phyloP scores from a whole-genome alignment of 2,113 vertebrate genomes.

The Lophius piscatorius region DNA sequence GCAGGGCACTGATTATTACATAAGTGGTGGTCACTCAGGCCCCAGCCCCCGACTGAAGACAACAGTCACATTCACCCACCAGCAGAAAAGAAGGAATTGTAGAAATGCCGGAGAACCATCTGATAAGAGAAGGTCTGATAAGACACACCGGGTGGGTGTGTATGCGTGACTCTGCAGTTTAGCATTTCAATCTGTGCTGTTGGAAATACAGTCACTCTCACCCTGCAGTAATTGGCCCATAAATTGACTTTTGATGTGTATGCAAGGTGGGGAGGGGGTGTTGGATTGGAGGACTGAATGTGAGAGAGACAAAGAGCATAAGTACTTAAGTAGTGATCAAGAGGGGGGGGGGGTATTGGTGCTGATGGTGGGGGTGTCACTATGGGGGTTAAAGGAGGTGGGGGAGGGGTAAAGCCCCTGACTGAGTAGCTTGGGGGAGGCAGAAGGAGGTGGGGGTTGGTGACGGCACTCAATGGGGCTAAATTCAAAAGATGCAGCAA shows the following conservation, averaged over 20 bases:
- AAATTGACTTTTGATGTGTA: conserved; percentile 46
- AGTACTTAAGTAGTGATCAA: conserved; percentile 31
- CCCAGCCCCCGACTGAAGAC: conserved; percentile 30
- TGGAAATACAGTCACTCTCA: conserved; percentile 36
- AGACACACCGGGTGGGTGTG: neutral
- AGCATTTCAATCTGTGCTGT: conserved; percentile 35
- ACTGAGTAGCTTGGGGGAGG: conserved; percentile 47
- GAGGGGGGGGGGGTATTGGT: conserved; percentile 14
- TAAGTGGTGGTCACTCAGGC: conserved; percentile 47
- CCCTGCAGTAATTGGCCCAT: conserved; percentile 44
- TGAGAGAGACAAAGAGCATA: conserved; percentile 43
- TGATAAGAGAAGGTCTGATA: conserved; percentile 34
- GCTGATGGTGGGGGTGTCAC: conserved; percentile 50
- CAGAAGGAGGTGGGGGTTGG: conserved; percentile 29
- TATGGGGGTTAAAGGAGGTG: conserved; percentile 62
- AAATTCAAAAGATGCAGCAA: conserved; percentile 79
- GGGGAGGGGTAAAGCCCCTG: conserved; percentile 63
- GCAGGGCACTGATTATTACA: conserved; percentile 59
- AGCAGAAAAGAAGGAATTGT: conserved; percentile 53
- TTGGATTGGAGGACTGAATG: conserved; percentile 18
- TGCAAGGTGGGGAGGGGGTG: conserved; percentile 1
- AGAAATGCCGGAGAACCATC: conserved; percentile 30
- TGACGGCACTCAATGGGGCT: conserved; percentile 56
- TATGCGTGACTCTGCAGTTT: neutral
- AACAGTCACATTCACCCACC: conserved; percentile 40